phyloP scores from a whole-genome alignment of 2,888 invertebrate species.

The Aethes cnicana region DNA sequence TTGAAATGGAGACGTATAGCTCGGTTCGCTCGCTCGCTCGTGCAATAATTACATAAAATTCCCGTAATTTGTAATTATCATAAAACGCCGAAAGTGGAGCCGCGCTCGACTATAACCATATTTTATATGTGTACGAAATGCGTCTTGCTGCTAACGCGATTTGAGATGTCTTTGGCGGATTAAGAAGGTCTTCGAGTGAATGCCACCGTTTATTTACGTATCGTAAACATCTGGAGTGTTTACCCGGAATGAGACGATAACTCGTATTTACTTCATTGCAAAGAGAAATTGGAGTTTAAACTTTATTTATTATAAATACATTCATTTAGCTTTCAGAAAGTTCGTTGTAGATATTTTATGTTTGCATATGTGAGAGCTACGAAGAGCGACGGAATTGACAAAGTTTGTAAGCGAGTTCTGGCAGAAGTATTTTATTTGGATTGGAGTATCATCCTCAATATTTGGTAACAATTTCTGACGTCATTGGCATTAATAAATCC shows the following conservation, averaged over 20 bases:
- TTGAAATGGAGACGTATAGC: background rate
- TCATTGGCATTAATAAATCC: too few relatives aligned
- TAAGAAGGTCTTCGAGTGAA: conserved; percentile 45
- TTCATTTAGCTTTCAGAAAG: background rate
- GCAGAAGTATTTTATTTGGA: too few relatives aligned
- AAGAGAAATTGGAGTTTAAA: background rate
- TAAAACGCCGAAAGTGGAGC: background rate
- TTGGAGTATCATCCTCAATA: too few relatives aligned
- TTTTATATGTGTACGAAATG: conserved; percentile 49
- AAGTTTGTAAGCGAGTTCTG: too few relatives aligned
- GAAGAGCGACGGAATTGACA: too few relatives aligned
- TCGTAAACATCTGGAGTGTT: conserved; percentile 23
- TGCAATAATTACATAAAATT: too few relatives aligned
- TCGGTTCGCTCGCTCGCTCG: too few relatives aligned
- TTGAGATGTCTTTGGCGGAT: conserved; percentile 49
- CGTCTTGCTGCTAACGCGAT: conserved; percentile 47
- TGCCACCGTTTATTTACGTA: conserved; percentile 49
- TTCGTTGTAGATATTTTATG: too few relatives aligned
- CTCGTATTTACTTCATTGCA: background rate
- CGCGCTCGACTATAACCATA: conserved; percentile 39
- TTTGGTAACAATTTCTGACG: too few relatives aligned
- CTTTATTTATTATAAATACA: background rate
- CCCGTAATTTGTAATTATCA: too few relatives aligned
- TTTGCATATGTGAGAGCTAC: too few relatives aligned
- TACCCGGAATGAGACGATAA: conserved; percentile 1